Base-by-base conservation (phyloP, 2,797 vertebrate genomes). In the Tolypeutes matacus region DNA sequence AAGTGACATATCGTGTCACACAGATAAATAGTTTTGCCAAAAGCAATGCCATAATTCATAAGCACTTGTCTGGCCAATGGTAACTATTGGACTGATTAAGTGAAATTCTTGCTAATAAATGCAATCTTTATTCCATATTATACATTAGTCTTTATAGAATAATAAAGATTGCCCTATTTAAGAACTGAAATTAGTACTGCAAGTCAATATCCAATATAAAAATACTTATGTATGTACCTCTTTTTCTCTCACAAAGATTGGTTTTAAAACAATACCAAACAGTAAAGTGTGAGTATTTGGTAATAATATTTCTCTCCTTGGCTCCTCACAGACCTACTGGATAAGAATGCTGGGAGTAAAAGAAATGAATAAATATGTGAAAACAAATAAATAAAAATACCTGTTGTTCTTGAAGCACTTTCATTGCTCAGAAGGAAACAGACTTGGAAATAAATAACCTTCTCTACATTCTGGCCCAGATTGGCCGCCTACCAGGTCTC, bases 21-120 rank as follows among this genome's bases (percentile, higher is more conserved):
- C 97, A 98, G 98, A 98, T 98, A 98, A 98, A 98, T 98, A 98
- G 97, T 98, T 98, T 98, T 98, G 98, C 98, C 86, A 21, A 97
- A 98, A 98, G 98, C 98, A 97, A 97, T 98, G 98, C 98, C 98
- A 98, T 97, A 98, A 97, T 98, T 98, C 98, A 98, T 98, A 98
- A 98, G 97, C 91, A 91, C 97, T 98, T 98, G 98, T 98, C 98
- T 98, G 95, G 94, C 93, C 97, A 96, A 92, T 73, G 81, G 96
- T 96, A 97, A 95, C 97, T 97, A 96, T 96, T 88, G 58, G 60
- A 88, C 93, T 97, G 97, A 98, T 98, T 98, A 98, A 96, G 96
- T 5, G 69, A 96, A 96, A 80, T 96, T 91, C 96, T 97, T 97
- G 92, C 86, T 97, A 95, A 96, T 97, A 98, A 98, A 98, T 97